Percentiles rank a stretch among this genome's conserved stretches.
These are phyloP conservation scores for Heliconius ismenius DNA, from an alignment of 2,888 invertebrate species.

Conservation along the genomic window DNA sequence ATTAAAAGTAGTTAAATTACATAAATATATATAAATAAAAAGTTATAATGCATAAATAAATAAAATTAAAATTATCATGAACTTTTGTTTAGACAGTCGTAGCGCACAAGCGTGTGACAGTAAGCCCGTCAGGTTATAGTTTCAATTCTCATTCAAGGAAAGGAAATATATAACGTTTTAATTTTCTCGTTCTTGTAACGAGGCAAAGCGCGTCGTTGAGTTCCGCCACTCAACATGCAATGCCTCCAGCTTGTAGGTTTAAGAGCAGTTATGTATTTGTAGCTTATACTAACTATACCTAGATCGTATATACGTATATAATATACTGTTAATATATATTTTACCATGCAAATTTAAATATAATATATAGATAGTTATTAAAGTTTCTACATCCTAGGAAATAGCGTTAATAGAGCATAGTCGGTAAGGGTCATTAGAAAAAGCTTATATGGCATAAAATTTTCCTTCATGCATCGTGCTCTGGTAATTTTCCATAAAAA, in stretches of 20 bases:
- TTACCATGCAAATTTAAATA: background rate
- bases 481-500: background rate
- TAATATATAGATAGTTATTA: background rate
- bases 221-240: too few relatives aligned
- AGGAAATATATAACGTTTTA: too few relatives aligned
- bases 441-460: constrained; percentile 21
- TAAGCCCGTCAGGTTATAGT: too few relatives aligned
- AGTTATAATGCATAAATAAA: too few relatives aligned
- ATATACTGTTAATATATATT: background rate
- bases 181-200: too few relatives aligned
- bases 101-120: too few relatives aligned
- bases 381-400: background rate
- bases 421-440: constrained; percentile 15
- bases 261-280: background rate
- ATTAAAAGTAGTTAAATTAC: background rate
- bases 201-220: too few relatives aligned
- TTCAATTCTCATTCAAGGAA: too few relatives aligned
- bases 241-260: background rate
- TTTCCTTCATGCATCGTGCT: background rate
- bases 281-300: background rate
- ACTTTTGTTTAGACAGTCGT: too few relatives aligned
- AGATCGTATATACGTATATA: background rate
- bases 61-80: too few relatives aligned
- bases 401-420: constrained; percentile 22
- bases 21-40: too few relatives aligned